Base-by-base conservation (phyloP, 2,888 invertebrate species). In the Drosophila nr. fundita region DNA sequence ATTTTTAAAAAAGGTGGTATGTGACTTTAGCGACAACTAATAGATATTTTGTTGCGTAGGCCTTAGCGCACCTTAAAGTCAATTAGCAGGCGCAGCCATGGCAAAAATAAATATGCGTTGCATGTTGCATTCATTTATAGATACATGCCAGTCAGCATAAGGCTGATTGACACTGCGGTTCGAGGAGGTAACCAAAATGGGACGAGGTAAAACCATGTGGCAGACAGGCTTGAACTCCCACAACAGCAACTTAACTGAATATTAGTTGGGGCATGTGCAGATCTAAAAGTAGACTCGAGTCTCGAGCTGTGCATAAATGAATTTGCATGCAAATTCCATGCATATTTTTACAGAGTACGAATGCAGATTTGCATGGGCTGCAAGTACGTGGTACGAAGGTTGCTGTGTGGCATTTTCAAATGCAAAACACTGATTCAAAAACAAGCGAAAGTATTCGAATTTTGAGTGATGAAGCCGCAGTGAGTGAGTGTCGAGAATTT, bases 391-490 rank as follows among this genome's bases (percentile, higher is more conserved):
- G 45, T 32, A 2, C 27, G 32, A 49, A 55, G 73, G 48, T 50
- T 45, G 59, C 21, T 42, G 42, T 45, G 29, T 53, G 76, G 61
- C 50, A 52, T 66, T 50, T 63, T 50, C 62, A 62, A 76, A 80
- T 50, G 52, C 50, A 62, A 65, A 45, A 76, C 55, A 59, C 58
- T 63, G 67, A 61, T 67, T 52, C 54, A 59, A 66, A 76, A 66
- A 66, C 72, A 73, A 73, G 81, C 81, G 81, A 77, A 78, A 78
- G 81, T 63, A 65, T 62, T 55, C 66, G 69, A 73, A 67, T 80
- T 69, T 73, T 69, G 81, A 77, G 48, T 73, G 80, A 80, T 80
- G 78, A 78, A 78, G 76, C 68, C 76, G 48, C 38, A 29, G 42
- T 66, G 36, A 71, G 58, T 50, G 77, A 76, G 42, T 70, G 64